phyloP scores from a whole-genome alignment of 2,888 invertebrate genomes.

The Phorcus lineatus region DNA sequence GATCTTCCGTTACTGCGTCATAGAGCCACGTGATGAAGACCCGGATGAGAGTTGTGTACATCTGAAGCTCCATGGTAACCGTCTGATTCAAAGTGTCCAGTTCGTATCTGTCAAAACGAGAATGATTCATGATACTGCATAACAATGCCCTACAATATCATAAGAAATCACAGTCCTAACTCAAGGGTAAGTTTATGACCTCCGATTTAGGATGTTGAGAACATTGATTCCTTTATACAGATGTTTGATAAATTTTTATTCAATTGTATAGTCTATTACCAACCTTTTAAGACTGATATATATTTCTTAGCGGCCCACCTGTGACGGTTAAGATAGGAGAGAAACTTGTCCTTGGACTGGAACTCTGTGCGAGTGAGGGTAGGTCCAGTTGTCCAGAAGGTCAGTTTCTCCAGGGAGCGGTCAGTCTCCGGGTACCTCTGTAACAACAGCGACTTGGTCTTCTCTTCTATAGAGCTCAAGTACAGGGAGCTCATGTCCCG shows the following conservation, averaged over 20 bases:
- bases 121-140: no score
- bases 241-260: no score
- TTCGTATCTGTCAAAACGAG: slow-evolving; percentile 40
- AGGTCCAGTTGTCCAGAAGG: slow-evolving; percentile 56
- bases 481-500: slow-evolving; percentile 68
- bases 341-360: slow-evolving; percentile 55
- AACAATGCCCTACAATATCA: no score
- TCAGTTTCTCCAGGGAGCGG: slow-evolving; percentile 54
- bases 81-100: slow-evolving; percentile 46
- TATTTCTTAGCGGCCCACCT: no score
- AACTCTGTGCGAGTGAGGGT: slow-evolving; percentile 50
- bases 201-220: no score
- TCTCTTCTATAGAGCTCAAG: slow-evolving; percentile 59
- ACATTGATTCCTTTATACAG: no score
- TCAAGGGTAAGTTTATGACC: no score
- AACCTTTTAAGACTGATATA: no score
- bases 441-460: slow-evolving; percentile 60
- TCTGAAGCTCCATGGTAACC: slow-evolving; percentile 57
- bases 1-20: slow-evolving; percentile 74
- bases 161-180: no score
- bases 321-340: slow-evolving; percentile 50
- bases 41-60: slow-evolving; percentile 63
- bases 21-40: slow-evolving; percentile 67
- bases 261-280: no score
- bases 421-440: slow-evolving; percentile 65